Percentiles rank a stretch among this genome's conserved stretches.
Evolutionary conservation across 2,113 vertebrate genomes (phyloP).

Genomic region (Erpornis zantholeuca): DNA sequence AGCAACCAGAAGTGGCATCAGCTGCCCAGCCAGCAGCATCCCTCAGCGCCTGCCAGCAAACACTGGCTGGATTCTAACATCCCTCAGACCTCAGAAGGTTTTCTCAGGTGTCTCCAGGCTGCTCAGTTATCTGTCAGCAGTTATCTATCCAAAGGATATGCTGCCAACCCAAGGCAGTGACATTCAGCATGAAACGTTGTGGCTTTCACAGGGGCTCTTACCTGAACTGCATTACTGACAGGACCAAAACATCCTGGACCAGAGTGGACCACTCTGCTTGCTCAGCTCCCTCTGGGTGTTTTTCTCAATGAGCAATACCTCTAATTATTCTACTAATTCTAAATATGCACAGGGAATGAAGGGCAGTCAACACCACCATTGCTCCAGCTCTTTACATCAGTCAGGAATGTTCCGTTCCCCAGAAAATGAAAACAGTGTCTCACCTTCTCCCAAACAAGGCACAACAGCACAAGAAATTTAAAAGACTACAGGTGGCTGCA

Average conservation of each 20-base stretch:
- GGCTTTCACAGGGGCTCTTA: neutral
- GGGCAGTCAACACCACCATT: neutral
- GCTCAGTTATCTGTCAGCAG: neutral
- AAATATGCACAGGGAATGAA: neutral
- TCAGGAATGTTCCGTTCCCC: neutral
- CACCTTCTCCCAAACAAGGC: neutral
- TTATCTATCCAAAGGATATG: neutral
- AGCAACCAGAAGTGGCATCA: neutral
- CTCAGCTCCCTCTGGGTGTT: neutral
- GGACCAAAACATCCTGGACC: neutral
- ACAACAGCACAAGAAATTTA: neutral
- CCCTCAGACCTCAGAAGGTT: neutral
- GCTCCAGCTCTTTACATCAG: neutral
- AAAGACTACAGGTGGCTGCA: neutral
- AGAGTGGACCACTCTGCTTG: neutral
- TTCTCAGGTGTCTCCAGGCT: neutral
- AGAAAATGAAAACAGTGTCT: neutral
- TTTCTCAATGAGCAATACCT: neutral
- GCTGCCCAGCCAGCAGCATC: neutral
- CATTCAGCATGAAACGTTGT: neutral
- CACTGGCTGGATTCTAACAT: neutral
- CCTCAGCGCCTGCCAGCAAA: neutral
- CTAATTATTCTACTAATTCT: neutral
- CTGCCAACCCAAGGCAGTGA: neutral
- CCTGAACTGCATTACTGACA: neutral